phyloP scores from a whole-genome alignment of 2,888 invertebrate species.

The Netelia fuscicornis region DNA sequence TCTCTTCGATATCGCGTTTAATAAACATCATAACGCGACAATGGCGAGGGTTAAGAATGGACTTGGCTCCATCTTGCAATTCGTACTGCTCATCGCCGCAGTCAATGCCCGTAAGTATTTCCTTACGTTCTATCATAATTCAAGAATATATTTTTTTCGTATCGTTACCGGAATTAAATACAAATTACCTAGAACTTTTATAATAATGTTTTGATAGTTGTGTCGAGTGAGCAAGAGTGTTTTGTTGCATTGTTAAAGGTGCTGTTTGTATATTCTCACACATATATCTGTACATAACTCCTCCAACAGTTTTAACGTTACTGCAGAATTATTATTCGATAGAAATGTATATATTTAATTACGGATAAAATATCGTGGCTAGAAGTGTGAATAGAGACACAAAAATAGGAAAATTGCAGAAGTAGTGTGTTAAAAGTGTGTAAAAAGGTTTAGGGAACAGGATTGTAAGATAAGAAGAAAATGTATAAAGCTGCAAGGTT shows the following conservation, averaged over 20 bases:
- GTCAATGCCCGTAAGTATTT: constrained; percentile 74
- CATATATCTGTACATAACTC: neutral
- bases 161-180: neutral
- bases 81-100: constrained; percentile 25
- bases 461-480: too few relatives aligned
- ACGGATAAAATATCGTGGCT: too few relatives aligned
- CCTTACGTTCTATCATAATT: neutral
- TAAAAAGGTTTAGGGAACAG: too few relatives aligned
- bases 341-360: too few relatives aligned
- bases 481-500: too few relatives aligned
- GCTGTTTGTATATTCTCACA: neutral
- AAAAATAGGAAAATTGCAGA: too few relatives aligned
- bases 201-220: too few relatives aligned
- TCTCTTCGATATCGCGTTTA: neutral
- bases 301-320: neutral
- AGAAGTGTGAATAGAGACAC: too few relatives aligned
- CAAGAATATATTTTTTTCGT: neutral
- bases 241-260: too few relatives aligned
- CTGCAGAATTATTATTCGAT: too few relatives aligned
- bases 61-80: constrained; percentile 19
- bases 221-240: too few relatives aligned
- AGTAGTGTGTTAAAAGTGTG: too few relatives aligned
- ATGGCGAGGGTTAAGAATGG: constrained; percentile 45
- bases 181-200: neutral
- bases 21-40: constrained; percentile 4